phyloP scores from a whole-genome alignment of 1,140 invertebrate genomes.

The Homarus americanus region DNA sequence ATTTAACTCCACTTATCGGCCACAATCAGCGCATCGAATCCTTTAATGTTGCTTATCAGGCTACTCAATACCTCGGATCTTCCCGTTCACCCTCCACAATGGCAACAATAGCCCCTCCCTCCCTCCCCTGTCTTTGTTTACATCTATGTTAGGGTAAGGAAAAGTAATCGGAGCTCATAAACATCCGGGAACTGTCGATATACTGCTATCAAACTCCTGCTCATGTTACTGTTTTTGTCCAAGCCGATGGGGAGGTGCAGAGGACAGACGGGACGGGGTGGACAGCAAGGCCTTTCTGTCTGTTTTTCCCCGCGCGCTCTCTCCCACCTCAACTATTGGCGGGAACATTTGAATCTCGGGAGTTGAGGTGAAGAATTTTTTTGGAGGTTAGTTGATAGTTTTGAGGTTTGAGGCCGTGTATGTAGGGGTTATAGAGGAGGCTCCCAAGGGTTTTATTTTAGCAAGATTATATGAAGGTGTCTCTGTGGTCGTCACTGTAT shows the following conservation, averaged over 20 bases:
- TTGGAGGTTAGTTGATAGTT: too few relatives aligned
- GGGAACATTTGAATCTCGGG: too few relatives aligned
- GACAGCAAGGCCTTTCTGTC: too few relatives aligned
- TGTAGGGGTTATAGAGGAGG: too few relatives aligned
- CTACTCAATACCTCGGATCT: not conserved
- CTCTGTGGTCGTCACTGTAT: too few relatives aligned
- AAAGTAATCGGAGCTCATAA: conserved; percentile 41
- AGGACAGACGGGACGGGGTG: not conserved
- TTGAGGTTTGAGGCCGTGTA: too few relatives aligned
- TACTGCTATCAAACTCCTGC: not conserved
- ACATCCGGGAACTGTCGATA: conserved; percentile 39
- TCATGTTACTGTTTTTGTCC: conserved; percentile 25
- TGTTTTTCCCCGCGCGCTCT: too few relatives aligned
- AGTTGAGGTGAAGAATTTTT: too few relatives aligned
- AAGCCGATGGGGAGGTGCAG: not conserved
- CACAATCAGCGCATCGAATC: not conserved
- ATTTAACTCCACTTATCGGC: not conserved
- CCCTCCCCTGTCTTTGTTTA: conserved; percentile 18
- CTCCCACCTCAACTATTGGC: too few relatives aligned
- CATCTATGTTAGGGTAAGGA: not conserved
- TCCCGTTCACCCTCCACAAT: not conserved
- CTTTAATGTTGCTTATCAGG: not conserved
- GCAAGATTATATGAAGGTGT: too few relatives aligned
- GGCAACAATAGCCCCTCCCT: not conserved
- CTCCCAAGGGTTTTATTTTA: too few relatives aligned